A percentile compares a stretch with the other conserved stretches of the same genome.
Evolutionary conservation across 1,140 invertebrate species (phyloP).

Genomic region (Copidosoma floridanum): DNA sequence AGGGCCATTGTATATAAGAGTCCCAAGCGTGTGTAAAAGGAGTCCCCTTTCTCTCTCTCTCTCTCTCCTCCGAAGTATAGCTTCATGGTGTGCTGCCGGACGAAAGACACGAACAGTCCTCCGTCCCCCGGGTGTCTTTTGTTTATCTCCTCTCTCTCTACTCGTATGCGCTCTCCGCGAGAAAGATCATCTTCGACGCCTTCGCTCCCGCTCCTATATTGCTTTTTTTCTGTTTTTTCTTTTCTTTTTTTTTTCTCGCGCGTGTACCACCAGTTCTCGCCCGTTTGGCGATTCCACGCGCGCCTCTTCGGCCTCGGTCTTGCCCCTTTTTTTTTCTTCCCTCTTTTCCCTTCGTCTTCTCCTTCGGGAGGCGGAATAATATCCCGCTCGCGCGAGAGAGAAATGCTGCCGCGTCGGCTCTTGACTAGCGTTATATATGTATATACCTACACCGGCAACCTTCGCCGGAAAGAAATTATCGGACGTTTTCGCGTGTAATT

Average conservation of each 20-base stretch:
- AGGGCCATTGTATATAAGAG: too few relatives aligned
- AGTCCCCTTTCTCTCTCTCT: too few relatives aligned
- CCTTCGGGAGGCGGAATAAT: too few relatives aligned
- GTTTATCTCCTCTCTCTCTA: not conserved
- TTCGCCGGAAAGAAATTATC: too few relatives aligned
- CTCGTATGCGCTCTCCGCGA: not conserved
- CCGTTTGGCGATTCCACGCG: constrained; percentile 14
- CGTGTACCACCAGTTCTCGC: too few relatives aligned
- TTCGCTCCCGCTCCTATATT: not conserved
- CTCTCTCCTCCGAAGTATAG: too few relatives aligned
- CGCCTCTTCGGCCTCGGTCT: constrained; percentile 10
- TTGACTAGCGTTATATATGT: too few relatives aligned
- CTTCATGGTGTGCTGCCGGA: not conserved
- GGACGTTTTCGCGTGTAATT: too few relatives aligned
- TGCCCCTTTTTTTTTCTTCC: not conserved
- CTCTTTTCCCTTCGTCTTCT: not conserved
- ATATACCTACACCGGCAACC: too few relatives aligned
- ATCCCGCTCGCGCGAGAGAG: too few relatives aligned
- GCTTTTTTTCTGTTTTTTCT: not conserved
- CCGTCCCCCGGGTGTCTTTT: not conserved
- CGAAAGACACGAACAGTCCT: not conserved
- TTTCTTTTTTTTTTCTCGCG: not conserved
- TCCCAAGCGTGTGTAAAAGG: too few relatives aligned
- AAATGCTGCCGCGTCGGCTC: too few relatives aligned
- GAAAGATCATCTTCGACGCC: constrained; percentile 22